Conservation (phyloP, 2,113 vertebrate species). For the Plecotus auritus region DNA sequence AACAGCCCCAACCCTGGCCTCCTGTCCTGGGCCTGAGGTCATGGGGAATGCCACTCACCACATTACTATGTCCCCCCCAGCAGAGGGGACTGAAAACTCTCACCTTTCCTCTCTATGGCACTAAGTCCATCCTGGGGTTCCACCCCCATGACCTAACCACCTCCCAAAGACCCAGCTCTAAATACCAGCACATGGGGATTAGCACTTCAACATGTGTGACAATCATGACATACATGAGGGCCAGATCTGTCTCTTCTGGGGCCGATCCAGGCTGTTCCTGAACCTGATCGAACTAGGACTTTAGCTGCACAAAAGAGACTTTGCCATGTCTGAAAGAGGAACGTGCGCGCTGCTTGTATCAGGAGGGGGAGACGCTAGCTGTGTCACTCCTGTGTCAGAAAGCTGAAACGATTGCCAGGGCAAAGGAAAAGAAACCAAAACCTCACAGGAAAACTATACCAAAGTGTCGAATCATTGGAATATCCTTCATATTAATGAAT, state of each 20-base stretch:
- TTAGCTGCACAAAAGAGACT: not conserved
- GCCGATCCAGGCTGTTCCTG: not conserved
- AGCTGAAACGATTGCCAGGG: no score
- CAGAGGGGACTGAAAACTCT: not conserved
- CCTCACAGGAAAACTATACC: not conserved
- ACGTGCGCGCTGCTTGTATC: not conserved
- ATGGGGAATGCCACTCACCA: not conserved
- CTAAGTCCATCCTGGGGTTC: no score
- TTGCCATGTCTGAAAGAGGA: not conserved
- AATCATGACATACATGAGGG: not conserved
- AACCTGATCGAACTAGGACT: not conserved
- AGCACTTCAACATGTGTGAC: no score
- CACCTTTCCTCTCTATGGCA: not conserved
- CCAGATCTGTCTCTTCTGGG: not conserved
- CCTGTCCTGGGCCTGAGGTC: no score
- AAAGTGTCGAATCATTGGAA: not conserved
- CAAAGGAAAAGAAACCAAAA: not conserved
- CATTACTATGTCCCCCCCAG: not conserved
- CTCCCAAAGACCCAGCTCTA: not conserved
- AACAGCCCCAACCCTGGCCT: fast-evolving
- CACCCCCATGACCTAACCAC: not conserved
- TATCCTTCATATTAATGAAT: not conserved
- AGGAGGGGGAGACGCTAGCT: not conserved
- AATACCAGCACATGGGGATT: not conserved
- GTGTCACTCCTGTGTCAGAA: not conserved